phyloP scores from a whole-genome alignment of 2,797 vertebrate genomes.

The Sebastes alutus region DNA sequence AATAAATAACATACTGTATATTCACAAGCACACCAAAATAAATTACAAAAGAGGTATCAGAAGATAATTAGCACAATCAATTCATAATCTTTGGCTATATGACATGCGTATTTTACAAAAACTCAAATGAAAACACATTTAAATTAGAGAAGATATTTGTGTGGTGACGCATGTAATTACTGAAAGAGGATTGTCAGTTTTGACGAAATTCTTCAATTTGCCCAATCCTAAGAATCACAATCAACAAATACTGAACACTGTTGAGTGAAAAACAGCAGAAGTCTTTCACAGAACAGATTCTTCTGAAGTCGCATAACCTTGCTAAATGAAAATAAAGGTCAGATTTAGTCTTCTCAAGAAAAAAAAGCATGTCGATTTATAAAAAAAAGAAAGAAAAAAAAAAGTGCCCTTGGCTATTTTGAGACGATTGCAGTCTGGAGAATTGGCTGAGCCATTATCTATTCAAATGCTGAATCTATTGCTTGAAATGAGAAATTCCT shows the following conservation, averaged over 20 bases:
- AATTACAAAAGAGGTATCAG: constrained; percentile 71
- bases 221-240: constrained; percentile 10
- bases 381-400: background rate
- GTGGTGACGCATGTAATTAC: background rate
- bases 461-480: constrained; percentile 67
- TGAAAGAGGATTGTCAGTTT: constrained; percentile 63
- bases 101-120: constrained; percentile 66
- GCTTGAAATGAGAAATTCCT: constrained; percentile 72
- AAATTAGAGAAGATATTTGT: constrained; percentile 26
- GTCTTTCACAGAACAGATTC: background rate
- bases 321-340: constrained; percentile 45
- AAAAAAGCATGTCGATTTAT: constrained; percentile 47
- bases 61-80: constrained; percentile 67
- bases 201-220: constrained; percentile 9
- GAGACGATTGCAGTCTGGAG: constrained; percentile 58
- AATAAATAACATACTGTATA: constrained; percentile 82
- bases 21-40: constrained; percentile 74
- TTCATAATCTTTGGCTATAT: constrained; percentile 83
- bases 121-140: constrained; percentile 29
- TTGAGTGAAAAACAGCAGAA: background rate
- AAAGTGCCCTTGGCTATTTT: constrained; percentile 65
- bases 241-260: constrained; percentile 22
- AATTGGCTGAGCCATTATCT: constrained; percentile 64
- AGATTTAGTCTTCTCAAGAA: constrained; percentile 38
- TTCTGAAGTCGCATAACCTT: constrained; percentile 32